Base-by-base conservation (phyloP, 2,113 vertebrate species). In the Ailuropoda melanoleuca region DNA sequence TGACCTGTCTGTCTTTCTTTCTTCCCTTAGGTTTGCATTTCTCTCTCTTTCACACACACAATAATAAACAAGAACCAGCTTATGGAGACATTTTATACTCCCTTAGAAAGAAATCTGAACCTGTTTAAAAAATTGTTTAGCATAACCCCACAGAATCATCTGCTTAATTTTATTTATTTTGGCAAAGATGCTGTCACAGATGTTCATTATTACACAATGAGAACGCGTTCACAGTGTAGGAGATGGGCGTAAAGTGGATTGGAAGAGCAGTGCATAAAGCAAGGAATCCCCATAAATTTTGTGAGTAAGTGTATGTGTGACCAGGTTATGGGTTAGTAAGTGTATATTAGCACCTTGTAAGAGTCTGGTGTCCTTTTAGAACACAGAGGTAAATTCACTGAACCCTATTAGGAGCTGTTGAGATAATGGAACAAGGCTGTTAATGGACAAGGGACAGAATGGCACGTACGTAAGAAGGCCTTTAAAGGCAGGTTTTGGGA, bases 111-210 rank as follows among this genome's bases (percentile, higher is more conserved):
- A 98, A 98, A 98, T 86, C 64, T 97, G 98, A 98, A 97, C 95
- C 93, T 92, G 88, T 96, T 97, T 97, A 93, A 97, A 98, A 98
- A 96, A 80, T 97, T 98, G 91, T 98, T 98, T 99, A 98, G 88
- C 93, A 62, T 96, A 98, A 92, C 56, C 94, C 53, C 96, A 88
- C 31, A 98, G 95, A 97, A 98, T 97, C 97, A 95, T 98, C 97
- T 98, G 97, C 97, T 98, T 98, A 93, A 88, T 96, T 95, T 72
- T 93, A 96, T 98, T 98, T 98, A 86, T 97, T 98, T 98, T 99
- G 98, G 98, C 98, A 91, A 94, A 82, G 75, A 23, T 11, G 9
- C 62, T 96, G 70, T 97, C 94, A 87, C 98, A 99, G 97, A 98
- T 99, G 98, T 98, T 99, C 96, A 96, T 96, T 96, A 95, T 98